phyloP scores from a whole-genome alignment of 2,113 vertebrate genomes.

The Atractosteus spatula region DNA sequence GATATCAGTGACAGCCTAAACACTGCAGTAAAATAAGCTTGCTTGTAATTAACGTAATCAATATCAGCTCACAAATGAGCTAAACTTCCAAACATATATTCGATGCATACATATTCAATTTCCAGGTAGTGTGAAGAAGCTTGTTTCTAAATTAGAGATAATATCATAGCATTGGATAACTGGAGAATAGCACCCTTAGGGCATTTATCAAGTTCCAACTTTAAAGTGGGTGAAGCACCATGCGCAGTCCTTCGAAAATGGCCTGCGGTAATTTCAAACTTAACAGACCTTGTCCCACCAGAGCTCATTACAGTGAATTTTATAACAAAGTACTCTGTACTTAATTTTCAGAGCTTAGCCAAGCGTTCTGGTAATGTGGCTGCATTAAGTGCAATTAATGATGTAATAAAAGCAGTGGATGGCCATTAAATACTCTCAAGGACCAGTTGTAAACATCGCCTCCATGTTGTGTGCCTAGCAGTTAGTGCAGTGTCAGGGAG shows the following conservation, averaged over 20 bases:
- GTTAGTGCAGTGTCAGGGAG: conserved; percentile 55
- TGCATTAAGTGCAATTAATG: conserved; percentile 88
- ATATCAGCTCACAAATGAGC: no score
- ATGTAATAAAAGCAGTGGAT: conserved; percentile 79
- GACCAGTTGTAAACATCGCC: conserved; percentile 71
- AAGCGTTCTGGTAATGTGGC: conserved; percentile 74
- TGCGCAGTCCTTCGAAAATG: conserved; percentile 73
- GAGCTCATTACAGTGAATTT: conserved; percentile 89
- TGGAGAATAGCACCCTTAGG: conserved; percentile 47
- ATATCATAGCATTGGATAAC: conserved; percentile 42
- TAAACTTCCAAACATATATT: background rate
- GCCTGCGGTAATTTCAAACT: conserved; percentile 86
- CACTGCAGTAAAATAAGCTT: no score
- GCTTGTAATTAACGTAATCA: no score
- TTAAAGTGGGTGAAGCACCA: conserved; percentile 73
- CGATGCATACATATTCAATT: conserved; percentile 27
- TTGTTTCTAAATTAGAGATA: conserved; percentile 46
- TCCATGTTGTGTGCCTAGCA: conserved; percentile 47
- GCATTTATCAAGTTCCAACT: conserved; percentile 74
- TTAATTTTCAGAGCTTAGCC: conserved; percentile 85
- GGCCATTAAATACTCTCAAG: conserved; percentile 74
- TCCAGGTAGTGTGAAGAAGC: conserved; percentile 28
- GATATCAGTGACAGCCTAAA: no score
- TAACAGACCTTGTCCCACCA: conserved; percentile 87
- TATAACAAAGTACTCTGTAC: conserved; percentile 85